Evolutionary conservation across 2,888 invertebrate species (phyloP), one percentile per base, ranked within the genome.

Genomic region (Melanostoma scalare): DNA sequence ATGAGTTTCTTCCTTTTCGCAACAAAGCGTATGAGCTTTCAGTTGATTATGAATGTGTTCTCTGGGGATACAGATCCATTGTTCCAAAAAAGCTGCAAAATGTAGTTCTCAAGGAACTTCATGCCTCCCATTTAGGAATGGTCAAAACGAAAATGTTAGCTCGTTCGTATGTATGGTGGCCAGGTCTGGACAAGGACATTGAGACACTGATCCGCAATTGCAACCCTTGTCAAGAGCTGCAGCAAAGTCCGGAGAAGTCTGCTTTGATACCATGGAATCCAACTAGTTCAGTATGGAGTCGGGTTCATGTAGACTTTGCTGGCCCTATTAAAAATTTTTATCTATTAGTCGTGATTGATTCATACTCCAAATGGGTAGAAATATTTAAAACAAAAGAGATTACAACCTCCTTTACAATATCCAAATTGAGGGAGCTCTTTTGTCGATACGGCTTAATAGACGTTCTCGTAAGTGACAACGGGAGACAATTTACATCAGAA

Each of bases 311-410:
- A 6, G 81, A 85, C 31, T 85, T 85, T 65, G 85, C 85, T 56
- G 76, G 84, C 10, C 85, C 85, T 0, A 86, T 85, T 9, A 74
- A 63, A 42, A 55, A 72, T 44, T 48, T 52, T 74, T 58, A 77
- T 36, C 60, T 85, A 44, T 76, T 85, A 38, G 71, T 85, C n/a
- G 52, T 85, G 0, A 71, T 78, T 10, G 81, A 82, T 58, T 85
- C 81, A 38, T 79, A 71, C 56, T 78, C 84, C 5, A 81, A 86
- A 67, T 85, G 79, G 56, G 78, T 84, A n/a, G 85, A 86, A 68
- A 69, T 86, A 20, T 86, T 86, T 50, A 85, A 84, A 46, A 86
- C 78, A 9, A 85, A 85, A 68, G 69, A 75, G 9, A 81, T 85
- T 1, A 85, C 76, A 6, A 67, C 85, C 46, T 46, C 44, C 2